phyloP scores from a whole-genome alignment of 1,140 invertebrate species.

The Ctenoplectra terminalis region DNA sequence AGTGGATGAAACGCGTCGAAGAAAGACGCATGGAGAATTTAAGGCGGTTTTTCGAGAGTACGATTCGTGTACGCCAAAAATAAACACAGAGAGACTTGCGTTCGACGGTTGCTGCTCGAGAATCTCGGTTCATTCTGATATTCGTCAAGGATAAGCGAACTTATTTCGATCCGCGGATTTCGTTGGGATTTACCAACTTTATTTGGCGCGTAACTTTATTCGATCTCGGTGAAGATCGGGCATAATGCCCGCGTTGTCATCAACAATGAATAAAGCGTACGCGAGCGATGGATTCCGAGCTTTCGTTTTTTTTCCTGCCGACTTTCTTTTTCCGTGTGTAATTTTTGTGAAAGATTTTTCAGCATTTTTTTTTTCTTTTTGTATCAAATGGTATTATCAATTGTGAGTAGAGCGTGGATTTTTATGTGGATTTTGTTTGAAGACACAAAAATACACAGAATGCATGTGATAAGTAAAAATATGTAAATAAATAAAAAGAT shows the following conservation, averaged over 20 bases:
- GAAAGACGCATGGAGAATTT: background rate
- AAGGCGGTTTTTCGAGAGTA: background rate
- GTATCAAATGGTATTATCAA: too few relatives aligned
- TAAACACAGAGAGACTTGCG: constrained; percentile 23
- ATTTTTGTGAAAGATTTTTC: background rate
- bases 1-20: too few relatives aligned
- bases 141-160: constrained; percentile 50
- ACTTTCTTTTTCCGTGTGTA: too few relatives aligned
- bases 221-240: background rate
- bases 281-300: background rate
- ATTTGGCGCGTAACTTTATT: constrained; percentile 36
- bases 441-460: too few relatives aligned
- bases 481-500: too few relatives aligned
- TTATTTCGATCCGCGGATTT: constrained; percentile 45
- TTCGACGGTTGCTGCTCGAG: constrained; percentile 12
- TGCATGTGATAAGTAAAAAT: too few relatives aligned
- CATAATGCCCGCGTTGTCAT: background rate
- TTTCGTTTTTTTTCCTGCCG: background rate
- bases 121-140: constrained; percentile 47
- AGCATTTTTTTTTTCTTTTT: background rate
- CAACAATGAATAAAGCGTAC: background rate
- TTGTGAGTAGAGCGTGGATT: background rate
- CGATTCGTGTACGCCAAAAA: constrained; percentile 21
- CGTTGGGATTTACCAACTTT: constrained; percentile 38
- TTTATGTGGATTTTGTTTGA: too few relatives aligned